Evolutionary conservation across 2,888 invertebrate genomes (phyloP), one percentile per base, ranked within the genome.

Genomic region (Tiphia femorata): DNA sequence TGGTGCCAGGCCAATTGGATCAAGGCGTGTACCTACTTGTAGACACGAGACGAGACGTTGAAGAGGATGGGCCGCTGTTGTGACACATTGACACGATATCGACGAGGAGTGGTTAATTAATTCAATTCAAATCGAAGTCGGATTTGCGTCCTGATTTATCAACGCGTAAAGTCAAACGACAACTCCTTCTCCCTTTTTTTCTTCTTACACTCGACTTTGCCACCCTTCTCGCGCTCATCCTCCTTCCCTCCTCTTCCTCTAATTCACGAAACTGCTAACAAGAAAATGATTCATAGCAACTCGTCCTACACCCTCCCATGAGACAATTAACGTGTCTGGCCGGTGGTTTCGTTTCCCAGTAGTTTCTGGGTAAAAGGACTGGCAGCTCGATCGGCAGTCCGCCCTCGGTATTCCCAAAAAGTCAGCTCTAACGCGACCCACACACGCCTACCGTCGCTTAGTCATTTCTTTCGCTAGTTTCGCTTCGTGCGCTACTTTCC

Each of bases 221-320:
- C 12, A n/a, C 21, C 7, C 19, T 20, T 19, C 21, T 16, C 10
- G 6, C 23, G 23, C 14, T 21, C 19, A 33, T 30, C 46, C 14
- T 33, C 37, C n/a, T 42, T 41, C 46, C 20, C 16, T 33, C 21
- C 46, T 16, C 54, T 23, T 55, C 19, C 20, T n/a, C n/a, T n/a
- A n/a, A n/a, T n/a, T n/a, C n/a, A n/a, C n/a, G n/a, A n/a, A n/a
- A n/a, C n/a, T n/a, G 12, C 16, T 40, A 58, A 29, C 49, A 47
- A 44, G 17, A 58, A 62, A 65, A 57, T 71, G 70, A 69, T 70
- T 71, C 69, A 70, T 69, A 67, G 63, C 64, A 64, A 62, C 61
- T 62, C 54, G 62, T 55, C 41, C 61, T 57, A 53, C 54, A 67
- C 70, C 52, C 57, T 51, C 53, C 47, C 53, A 63, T 54, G 63